A percentile compares a stretch with the other conserved stretches of the same genome.
phyloP scores from a whole-genome alignment of 1,140 invertebrate species.

The Hydropsyche tenuis region DNA sequence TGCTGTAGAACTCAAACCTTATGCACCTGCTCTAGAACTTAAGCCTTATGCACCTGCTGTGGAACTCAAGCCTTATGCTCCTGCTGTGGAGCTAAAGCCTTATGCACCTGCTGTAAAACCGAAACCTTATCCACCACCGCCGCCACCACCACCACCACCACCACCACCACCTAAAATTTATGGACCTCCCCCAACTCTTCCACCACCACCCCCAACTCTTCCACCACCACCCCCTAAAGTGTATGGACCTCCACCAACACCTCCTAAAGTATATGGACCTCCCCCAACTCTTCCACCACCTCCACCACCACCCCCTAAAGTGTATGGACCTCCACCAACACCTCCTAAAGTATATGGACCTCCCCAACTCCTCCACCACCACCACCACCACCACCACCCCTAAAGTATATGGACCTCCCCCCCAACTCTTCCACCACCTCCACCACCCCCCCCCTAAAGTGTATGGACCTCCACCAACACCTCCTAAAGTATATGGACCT shows the following conservation, averaged over 20 bases:
- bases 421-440: conserved; percentile 13
- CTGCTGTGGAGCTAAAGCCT: not conserved
- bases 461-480: conserved; percentile 34
- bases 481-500: conserved; percentile 41
- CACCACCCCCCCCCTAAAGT: not conserved
- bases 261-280: conserved; percentile 25
- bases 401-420: conserved; percentile 20
- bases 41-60: conserved; percentile 34
- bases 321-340: conserved; percentile 30
- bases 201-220: conserved; percentile 23
- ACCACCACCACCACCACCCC: conserved; percentile 7
- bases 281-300: conserved; percentile 28
- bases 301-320: conserved; percentile 11
- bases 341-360: conserved; percentile 13
- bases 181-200: conserved; percentile 20
- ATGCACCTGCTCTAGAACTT: conserved; percentile 30
- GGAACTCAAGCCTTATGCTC: not conserved
- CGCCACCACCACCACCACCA: not conserved
- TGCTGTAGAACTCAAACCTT: conserved; percentile 13
- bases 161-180: not conserved
- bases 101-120: not conserved
- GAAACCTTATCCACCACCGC: not conserved
- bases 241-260: conserved; percentile 25
- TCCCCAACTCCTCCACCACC: conserved; percentile 12
- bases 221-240: conserved; percentile 16